phyloP scores from a whole-genome alignment of 2,888 invertebrate genomes.

The Polydrusus tereticollis region DNA sequence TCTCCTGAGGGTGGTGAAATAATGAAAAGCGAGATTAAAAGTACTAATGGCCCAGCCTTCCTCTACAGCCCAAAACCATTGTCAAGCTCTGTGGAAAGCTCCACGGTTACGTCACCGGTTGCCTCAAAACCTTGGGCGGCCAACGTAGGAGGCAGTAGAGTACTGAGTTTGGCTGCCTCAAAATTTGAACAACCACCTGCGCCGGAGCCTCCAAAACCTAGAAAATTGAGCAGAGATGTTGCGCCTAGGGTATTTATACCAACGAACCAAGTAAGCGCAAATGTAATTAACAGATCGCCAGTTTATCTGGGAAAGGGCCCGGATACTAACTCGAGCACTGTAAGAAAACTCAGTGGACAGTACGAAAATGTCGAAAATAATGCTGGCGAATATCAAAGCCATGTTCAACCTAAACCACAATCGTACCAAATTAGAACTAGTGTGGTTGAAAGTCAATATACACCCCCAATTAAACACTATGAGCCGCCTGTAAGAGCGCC shows the following conservation, averaged over 20 bases:
- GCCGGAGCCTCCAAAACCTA: constrained; percentile 54
- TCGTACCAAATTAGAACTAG: constrained; percentile 46
- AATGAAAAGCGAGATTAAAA: constrained; percentile 53
- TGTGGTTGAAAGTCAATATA: constrained; percentile 47
- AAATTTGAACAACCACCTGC: constrained; percentile 69
- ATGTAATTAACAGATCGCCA: constrained; percentile 57
- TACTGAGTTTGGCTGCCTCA: constrained; percentile 69
- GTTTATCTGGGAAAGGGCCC: constrained; percentile 59
- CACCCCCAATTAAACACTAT: constrained; percentile 31
- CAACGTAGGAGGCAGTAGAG: constrained; percentile 66
- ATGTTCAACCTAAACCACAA: constrained; percentile 33
- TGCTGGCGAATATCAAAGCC: constrained; percentile 34
- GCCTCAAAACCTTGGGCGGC: constrained; percentile 68
- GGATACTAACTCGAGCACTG: constrained; percentile 57
- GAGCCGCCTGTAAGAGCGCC: constrained; percentile 24
- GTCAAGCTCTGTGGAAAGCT: constrained; percentile 48
- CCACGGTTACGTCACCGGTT: constrained; percentile 52
- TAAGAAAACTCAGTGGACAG: constrained; percentile 64
- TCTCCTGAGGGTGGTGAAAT: constrained; percentile 56
- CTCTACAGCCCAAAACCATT: constrained; percentile 65
- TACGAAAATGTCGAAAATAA: constrained; percentile 57
- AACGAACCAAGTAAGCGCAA: constrained; percentile 50
- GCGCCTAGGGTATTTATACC: constrained; percentile 52
- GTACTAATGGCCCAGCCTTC: constrained; percentile 57
- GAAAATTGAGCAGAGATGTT: constrained; percentile 59